Percentiles rank a stretch among this genome's conserved stretches.
Evolutionary conservation across 2,797 vertebrate genomes (phyloP).

Genomic region (Megalops cyprinoides): DNA sequence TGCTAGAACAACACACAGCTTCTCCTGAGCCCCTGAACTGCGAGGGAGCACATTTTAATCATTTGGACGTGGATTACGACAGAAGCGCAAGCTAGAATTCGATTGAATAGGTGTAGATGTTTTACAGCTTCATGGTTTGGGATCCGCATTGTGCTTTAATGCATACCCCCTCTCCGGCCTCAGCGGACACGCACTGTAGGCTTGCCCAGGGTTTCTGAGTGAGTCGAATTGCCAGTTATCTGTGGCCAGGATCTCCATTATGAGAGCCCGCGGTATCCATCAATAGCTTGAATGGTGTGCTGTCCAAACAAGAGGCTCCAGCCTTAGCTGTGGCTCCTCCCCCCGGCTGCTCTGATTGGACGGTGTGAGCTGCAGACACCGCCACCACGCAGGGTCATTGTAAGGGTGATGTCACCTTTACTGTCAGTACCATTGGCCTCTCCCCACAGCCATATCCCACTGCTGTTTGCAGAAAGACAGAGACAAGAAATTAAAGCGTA

Average conservation of each 20-base stretch:
- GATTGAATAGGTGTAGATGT: too few relatives aligned
- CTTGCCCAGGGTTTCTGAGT: neutral
- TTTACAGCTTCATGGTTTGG: neutral
- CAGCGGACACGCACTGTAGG: neutral
- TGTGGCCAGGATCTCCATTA: slow-evolving; percentile 47
- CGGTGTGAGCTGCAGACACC: slow-evolving; percentile 36
- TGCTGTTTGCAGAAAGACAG: neutral
- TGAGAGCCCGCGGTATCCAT: slow-evolving; percentile 50
- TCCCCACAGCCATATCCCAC: too few relatives aligned
- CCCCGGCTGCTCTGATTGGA: slow-evolving; percentile 39
- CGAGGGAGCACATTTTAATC: too few relatives aligned
- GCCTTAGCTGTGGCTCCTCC: slow-evolving; percentile 50
- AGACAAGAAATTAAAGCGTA: too few relatives aligned
- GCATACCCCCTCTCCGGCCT: neutral
- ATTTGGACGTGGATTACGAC: too few relatives aligned
- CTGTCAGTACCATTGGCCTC: neutral
- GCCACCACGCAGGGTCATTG: slow-evolving; percentile 20
- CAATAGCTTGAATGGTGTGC: slow-evolving; percentile 53
- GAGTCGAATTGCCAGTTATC: slow-evolving; percentile 38
- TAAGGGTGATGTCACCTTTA: slow-evolving; percentile 30
- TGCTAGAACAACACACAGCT: neutral
- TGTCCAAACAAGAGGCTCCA: slow-evolving; percentile 58
- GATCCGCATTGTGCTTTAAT: neutral
- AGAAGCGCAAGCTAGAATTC: too few relatives aligned
- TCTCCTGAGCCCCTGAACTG: neutral